phyloP scores from a whole-genome alignment of 2,113 vertebrate species.

The Carollia perspicillata region DNA sequence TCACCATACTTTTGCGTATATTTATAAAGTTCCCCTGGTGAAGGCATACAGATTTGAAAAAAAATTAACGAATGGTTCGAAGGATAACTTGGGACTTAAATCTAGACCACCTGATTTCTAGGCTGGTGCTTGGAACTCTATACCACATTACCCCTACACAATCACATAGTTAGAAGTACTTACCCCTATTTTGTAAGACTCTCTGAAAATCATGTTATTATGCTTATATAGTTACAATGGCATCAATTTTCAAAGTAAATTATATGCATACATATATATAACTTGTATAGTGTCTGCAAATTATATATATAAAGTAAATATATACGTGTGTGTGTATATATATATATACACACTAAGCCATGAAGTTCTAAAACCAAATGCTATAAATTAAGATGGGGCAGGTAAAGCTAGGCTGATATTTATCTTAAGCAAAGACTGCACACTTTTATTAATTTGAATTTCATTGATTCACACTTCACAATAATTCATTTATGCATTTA shows the following conservation, averaged over 20 bases:
- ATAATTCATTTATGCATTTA: neutral
- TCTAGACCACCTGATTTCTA: neutral
- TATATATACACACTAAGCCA: neutral
- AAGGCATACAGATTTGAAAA: neutral
- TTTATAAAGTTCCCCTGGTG: neutral
- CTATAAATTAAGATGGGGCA: neutral
- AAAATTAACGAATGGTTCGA: neutral
- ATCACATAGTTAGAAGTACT: neutral
- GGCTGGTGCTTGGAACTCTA: neutral
- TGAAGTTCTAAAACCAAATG: neutral
- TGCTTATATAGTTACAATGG: neutral
- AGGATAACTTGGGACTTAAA: neutral
- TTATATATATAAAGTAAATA: too few species aligned
- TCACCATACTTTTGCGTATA: neutral
- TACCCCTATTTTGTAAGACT: neutral
- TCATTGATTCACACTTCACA: slow-evolving; percentile 13
- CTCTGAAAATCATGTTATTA: neutral
- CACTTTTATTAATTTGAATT: neutral
- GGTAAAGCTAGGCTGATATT: neutral
- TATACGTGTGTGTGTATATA: too few species aligned
- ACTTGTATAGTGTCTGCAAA: neutral
- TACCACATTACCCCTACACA: neutral
- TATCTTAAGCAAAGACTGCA: neutral
- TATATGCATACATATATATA: neutral
- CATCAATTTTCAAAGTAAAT: neutral